Conservation (phyloP, 1,140 invertebrate species). For the Pachyrhynchus sulphureomaculatus region DNA sequence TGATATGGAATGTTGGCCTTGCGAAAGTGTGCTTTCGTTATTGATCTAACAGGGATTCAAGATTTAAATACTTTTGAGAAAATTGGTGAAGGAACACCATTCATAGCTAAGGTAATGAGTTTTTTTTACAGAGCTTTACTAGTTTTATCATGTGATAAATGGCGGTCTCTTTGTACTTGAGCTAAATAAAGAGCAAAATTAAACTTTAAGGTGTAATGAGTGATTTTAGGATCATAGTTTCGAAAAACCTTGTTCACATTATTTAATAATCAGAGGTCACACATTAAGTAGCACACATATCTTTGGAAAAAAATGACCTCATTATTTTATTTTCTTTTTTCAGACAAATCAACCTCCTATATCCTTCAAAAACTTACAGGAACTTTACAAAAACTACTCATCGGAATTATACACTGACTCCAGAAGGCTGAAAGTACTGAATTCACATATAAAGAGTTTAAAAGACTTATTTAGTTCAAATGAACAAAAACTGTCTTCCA, state of each 20-base stretch:
- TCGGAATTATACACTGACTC: slow-evolving; percentile 58
- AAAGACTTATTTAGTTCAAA: slow-evolving; percentile 27
- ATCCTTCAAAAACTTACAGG: slow-evolving; percentile 49
- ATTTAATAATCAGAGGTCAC: background rate
- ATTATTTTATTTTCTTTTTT: slow-evolving; percentile 20
- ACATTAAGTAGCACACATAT: background rate
- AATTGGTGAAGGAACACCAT: slow-evolving; percentile 45
- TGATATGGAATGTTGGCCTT: slow-evolving; percentile 78
- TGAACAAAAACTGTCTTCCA: slow-evolving; percentile 26
- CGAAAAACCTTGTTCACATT: no score
- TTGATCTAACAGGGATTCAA: slow-evolving; percentile 44
- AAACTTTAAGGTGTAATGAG: no score
- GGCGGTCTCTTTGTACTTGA: no score
- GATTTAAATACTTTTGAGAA: slow-evolving; percentile 39
- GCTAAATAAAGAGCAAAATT: no score
- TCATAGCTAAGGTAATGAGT: slow-evolving; percentile 46
- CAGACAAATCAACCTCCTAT: slow-evolving; percentile 50
- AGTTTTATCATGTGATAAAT: no score
- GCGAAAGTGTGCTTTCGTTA: slow-evolving; percentile 64
- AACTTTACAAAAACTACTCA: slow-evolving; percentile 54
- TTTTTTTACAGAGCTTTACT: no score
- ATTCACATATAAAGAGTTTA: slow-evolving; percentile 47
- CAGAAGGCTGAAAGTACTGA: slow-evolving; percentile 56
- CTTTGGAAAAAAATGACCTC: no score
- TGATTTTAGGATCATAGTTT: no score